Conservation (phyloP, 2,888 invertebrate species). For the Cheilosia variabilis region DNA sequence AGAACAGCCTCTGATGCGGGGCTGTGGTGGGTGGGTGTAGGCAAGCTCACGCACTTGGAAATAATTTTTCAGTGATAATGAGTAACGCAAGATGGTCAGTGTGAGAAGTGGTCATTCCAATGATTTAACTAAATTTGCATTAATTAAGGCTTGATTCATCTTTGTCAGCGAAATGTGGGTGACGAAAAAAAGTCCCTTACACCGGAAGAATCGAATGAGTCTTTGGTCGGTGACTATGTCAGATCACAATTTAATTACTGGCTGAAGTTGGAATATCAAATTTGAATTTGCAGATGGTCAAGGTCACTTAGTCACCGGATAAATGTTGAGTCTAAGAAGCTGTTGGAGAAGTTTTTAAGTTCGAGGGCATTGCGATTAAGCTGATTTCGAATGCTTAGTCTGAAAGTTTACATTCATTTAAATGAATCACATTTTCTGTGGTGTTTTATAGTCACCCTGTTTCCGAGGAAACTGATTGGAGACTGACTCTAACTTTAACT, state of each 20-base stretch:
- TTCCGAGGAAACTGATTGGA: no score
- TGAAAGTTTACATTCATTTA: no score
- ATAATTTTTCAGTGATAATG: conserved; percentile 10
- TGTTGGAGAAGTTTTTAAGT: neutral
- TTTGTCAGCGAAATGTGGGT: conserved; percentile 21
- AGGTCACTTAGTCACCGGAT: conserved; percentile 35
- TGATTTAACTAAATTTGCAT: conserved; percentile 50
- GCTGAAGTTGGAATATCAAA: neutral
- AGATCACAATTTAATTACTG: conserved; percentile 9
- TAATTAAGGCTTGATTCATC: conserved; percentile 57
- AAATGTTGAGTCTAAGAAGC: neutral
- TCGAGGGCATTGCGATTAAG: neutral
- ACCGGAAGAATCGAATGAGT: conserved; percentile 48
- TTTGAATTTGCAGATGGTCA: conserved; percentile 6
- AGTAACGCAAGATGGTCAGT: conserved; percentile 26
- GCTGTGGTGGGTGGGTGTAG: conserved; percentile 54
- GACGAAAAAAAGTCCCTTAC: conserved; percentile 47
- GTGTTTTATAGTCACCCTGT: no score
- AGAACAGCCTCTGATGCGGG: neutral
- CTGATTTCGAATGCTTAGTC: neutral
- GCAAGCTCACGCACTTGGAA: conserved; percentile 36
- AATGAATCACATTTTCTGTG: no score
- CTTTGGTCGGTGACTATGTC: conserved; percentile 36
- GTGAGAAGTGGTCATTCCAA: conserved; percentile 17
- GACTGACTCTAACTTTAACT: no score